Percentiles rank a stretch among this genome's conserved stretches.
These are phyloP conservation scores for Pristionchus arcanus DNA, from an alignment of 2,888 invertebrate species.

Conservation along the genomic window DNA sequence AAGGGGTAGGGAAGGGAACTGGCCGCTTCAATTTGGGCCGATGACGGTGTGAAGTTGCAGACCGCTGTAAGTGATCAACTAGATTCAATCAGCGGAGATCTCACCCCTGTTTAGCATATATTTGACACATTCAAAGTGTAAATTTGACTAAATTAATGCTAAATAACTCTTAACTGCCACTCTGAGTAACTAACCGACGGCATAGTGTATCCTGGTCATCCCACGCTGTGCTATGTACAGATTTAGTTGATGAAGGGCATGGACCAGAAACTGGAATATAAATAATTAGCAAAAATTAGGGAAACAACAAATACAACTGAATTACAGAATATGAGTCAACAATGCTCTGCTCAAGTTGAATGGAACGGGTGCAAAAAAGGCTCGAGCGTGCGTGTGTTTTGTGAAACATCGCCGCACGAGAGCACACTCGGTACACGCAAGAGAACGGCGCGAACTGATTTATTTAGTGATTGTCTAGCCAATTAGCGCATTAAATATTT, in stretches of 20 bases:
- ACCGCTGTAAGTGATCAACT: slow-evolving; percentile 4
- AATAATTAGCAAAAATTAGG: not conserved
- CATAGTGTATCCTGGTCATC: slow-evolving; percentile 40
- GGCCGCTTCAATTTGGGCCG: not conserved
- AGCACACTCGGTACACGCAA: not conserved
- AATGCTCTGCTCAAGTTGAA: not conserved
- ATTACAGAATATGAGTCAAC: not conserved
- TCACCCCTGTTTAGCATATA: no score
- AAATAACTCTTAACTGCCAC: no score
- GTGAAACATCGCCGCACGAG: not conserved
- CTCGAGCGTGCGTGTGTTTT: not conserved
- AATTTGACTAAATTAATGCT: no score
- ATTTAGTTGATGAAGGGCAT: not conserved
- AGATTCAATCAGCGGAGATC: not conserved
- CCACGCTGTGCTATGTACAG: not conserved
- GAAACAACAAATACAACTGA: not conserved
- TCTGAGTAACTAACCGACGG: slow-evolving; percentile 12
- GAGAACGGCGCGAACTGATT: not conserved
- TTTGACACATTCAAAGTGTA: no score
- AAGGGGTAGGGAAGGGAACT: slow-evolving; percentile 49
- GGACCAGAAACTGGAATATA: not conserved
- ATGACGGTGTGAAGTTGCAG: slow-evolving; percentile 47
- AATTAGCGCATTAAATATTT: no score
- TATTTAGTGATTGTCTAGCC: no score
- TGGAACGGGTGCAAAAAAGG: no score